Percentiles rank a stretch among this genome's conserved stretches.
Evolutionary conservation across 2,113 vertebrate species (phyloP).

Genomic region (Murina feae): DNA sequence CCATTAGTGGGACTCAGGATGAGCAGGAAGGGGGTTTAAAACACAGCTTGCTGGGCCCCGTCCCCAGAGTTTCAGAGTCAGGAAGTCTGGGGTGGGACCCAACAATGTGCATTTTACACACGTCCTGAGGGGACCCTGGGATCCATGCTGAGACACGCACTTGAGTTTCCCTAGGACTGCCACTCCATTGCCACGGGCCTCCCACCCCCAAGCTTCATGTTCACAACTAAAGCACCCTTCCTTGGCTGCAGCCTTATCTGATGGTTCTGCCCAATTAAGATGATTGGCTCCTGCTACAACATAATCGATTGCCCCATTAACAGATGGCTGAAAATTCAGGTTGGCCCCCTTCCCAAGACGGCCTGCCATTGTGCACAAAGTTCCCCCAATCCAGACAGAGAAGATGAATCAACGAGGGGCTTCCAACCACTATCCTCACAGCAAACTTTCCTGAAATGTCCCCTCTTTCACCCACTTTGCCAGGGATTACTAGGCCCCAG

Average conservation of each 20-base stretch:
- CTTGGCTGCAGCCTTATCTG: neutral
- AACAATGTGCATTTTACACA: neutral
- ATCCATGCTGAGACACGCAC: neutral
- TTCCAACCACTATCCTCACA: neutral
- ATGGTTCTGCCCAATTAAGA: neutral
- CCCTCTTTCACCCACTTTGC: neutral
- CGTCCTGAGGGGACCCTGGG: neutral
- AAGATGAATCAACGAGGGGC: neutral
- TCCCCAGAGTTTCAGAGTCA: neutral
- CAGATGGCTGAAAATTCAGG: conserved; percentile 21
- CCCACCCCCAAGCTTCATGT: neutral
- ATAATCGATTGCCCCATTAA: conserved; percentile 19
- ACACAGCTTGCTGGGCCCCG: neutral
- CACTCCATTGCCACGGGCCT: neutral
- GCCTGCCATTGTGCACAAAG: neutral
- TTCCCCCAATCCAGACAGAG: conserved; percentile 1
- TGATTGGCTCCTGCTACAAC: neutral
- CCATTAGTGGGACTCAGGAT: neutral
- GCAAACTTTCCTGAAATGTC: neutral
- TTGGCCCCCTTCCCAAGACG: conserved; percentile 19
- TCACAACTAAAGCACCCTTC: neutral
- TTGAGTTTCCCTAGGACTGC: neutral
- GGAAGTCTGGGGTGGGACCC: neutral
- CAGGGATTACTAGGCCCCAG: neutral
- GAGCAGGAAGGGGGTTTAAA: neutral